Evolutionary conservation across 2,113 vertebrate genomes (phyloP).

Genomic region (Zapornia atra): DNA sequence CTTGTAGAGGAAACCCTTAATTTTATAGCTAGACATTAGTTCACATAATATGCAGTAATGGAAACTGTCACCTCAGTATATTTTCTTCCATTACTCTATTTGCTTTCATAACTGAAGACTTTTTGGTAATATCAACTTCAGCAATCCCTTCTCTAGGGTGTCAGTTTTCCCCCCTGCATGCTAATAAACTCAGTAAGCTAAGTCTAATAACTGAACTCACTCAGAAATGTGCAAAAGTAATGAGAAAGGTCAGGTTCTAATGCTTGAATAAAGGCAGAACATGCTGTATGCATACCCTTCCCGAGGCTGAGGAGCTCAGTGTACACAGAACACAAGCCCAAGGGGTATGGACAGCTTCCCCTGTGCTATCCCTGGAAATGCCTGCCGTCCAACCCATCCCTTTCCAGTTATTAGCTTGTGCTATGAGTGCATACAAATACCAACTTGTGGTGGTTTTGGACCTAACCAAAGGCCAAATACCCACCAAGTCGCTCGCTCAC

Average conservation of each 20-base stretch:
- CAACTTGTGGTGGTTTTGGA: no score
- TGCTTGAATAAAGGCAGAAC: neutral
- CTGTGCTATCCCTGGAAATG: neutral
- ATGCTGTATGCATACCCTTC: rapidly evolving
- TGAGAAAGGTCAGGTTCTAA: neutral
- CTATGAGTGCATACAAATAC: neutral
- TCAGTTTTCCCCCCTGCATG: neutral
- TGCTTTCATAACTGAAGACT: neutral
- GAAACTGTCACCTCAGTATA: neutral
- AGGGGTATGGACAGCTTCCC: neutral
- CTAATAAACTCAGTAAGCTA: neutral
- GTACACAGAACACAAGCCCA: neutral
- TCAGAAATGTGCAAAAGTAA: neutral
- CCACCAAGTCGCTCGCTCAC: no score
- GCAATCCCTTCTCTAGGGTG: neutral
- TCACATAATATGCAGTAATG: neutral
- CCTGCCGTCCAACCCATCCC: neutral
- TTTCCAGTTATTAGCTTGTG: neutral
- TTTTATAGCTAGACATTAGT: neutral
- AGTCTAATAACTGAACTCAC: neutral
- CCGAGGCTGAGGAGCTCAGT: neutral
- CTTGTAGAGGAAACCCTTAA: neutral
- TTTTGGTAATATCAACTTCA: neutral
- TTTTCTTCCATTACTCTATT: neutral
- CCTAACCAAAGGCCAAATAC: no score